Conservation (phyloP, 2,797 vertebrate species). For the Coendou prehensilis region DNA sequence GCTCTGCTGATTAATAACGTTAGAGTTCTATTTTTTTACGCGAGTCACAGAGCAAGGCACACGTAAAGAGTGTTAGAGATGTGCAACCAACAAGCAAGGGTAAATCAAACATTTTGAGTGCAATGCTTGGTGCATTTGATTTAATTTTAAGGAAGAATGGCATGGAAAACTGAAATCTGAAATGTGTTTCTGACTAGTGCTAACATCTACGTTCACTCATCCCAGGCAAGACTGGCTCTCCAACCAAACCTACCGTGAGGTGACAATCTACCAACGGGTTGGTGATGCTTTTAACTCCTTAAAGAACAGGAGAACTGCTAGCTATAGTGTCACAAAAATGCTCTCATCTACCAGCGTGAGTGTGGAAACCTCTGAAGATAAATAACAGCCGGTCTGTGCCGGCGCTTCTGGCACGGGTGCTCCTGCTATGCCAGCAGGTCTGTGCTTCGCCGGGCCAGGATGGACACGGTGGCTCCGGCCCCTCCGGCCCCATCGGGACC, state of each 20-base stretch:
- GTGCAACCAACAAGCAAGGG: background rate
- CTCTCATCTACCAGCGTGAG: accelerated
- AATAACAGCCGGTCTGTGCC: accelerated
- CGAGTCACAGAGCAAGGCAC: background rate
- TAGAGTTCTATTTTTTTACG: background rate
- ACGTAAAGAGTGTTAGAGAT: background rate
- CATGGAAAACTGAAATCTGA: background rate
- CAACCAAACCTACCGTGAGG: accelerated
- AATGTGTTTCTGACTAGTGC: no score
- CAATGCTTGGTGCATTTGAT: accelerated
- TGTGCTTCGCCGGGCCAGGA: accelerated
- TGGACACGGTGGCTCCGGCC: accelerated
- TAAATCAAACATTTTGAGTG: accelerated
- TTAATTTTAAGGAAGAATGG: background rate
- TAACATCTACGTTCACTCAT: accelerated
- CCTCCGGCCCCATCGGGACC: background rate
- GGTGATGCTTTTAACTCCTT: accelerated
- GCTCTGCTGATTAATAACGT: background rate
- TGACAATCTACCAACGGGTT: no score
- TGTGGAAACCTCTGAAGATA: accelerated
- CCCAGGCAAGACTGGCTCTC: no score
- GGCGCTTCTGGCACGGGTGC: background rate
- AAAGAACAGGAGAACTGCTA: background rate
- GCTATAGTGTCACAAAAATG: background rate
- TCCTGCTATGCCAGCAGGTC: accelerated